These are phyloP conservation scores for Eretmocerus hayati DNA, from an alignment of 2,888 invertebrate species.

Conservation along the genomic window DNA sequence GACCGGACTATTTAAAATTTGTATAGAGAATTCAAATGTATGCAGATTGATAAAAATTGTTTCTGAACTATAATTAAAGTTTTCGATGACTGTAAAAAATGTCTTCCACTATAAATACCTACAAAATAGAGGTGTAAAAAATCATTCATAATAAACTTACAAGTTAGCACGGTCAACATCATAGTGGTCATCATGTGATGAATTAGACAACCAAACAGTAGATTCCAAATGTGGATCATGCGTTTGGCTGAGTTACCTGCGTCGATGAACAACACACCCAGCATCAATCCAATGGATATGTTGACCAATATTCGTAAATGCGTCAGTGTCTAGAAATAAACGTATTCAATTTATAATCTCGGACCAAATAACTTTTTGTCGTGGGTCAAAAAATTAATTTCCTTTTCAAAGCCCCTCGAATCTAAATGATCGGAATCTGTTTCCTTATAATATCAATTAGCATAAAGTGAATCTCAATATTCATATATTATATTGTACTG, in stretches of 20 bases:
- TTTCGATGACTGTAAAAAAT: too few relatives aligned
- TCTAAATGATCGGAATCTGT: too few relatives aligned
- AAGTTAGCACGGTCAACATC: slow-evolving; percentile 83
- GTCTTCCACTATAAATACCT: too few relatives aligned
- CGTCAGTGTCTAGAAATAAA: slow-evolving; percentile 62
- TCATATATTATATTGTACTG: too few relatives aligned
- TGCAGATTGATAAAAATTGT: too few relatives aligned
- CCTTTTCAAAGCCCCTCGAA: neutral
- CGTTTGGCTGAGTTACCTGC: slow-evolving; percentile 70
- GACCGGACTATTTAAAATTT: too few relatives aligned
- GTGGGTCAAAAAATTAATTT: neutral
- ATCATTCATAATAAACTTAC: slow-evolving; percentile 63
- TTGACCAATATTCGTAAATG: slow-evolving; percentile 70
- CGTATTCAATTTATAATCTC: neutral
- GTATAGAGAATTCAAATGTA: too few relatives aligned
- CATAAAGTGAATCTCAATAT: too few relatives aligned
- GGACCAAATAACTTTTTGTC: neutral
- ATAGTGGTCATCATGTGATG: slow-evolving; percentile 89
- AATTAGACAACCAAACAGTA: slow-evolving; percentile 85
- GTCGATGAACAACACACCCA: slow-evolving; percentile 68
- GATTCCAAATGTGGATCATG: slow-evolving; percentile 77
- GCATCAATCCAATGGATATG: slow-evolving; percentile 65
- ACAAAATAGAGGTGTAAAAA: too few relatives aligned
- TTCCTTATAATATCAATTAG: too few relatives aligned
- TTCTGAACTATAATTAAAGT: too few relatives aligned